These are phyloP conservation scores for Creontiades dilutus DNA, from an alignment of 2,888 invertebrate species.

Conservation along the genomic window DNA sequence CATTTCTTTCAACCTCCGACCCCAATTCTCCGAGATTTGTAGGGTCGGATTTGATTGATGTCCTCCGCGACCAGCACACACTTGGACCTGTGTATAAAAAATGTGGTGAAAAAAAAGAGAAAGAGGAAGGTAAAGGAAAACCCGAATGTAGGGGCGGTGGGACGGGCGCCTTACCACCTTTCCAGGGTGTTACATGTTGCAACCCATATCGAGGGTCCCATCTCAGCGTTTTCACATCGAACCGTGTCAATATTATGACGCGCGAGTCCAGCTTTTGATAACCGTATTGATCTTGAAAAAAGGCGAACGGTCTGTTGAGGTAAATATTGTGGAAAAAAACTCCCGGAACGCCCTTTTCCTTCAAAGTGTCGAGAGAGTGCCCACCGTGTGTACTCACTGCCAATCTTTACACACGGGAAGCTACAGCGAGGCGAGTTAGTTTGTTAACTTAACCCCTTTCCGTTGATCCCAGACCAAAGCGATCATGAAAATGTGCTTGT, in stretches of 20 bases:
- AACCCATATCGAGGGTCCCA: neutral
- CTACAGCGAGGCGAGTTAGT: conserved; percentile 10
- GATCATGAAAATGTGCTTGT: neutral
- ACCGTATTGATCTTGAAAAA: conserved; percentile 13
- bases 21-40: conserved; percentile 5
- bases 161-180: no score
- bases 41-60: neutral
- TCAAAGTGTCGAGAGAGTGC: neutral
- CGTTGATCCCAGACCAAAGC: neutral
- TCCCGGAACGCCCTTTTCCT: neutral
- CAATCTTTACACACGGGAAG: neutral
- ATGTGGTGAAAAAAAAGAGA: neutral
- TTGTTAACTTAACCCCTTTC: neutral
- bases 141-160: no score
- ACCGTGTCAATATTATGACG: conserved; percentile 1
- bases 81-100: conserved; percentile 1
- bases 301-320: neutral
- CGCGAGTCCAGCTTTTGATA: neutral
- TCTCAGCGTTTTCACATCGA: neutral
- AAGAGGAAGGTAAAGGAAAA: no score
- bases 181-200: no score
- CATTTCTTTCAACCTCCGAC: neutral
- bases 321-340: neutral
- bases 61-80: neutral
- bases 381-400: neutral